Evolutionary conservation across 2,113 vertebrate species (phyloP).

Genomic region (Sciurus niger): DNA sequence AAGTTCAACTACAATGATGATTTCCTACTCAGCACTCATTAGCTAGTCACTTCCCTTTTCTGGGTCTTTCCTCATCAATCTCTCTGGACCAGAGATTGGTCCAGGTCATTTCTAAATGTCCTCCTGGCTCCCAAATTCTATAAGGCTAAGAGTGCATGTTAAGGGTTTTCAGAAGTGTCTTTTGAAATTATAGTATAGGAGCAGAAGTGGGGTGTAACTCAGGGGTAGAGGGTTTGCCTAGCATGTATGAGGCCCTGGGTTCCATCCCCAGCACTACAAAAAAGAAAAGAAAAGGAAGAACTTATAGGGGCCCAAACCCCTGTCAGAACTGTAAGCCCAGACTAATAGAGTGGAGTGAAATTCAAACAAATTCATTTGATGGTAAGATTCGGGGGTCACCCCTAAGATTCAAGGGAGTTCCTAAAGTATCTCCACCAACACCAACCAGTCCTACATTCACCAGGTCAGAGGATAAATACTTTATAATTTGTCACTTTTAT

Average conservation of each 20-base stretch:
- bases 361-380: background rate
- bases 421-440: no score
- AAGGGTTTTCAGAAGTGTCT: background rate
- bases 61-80: background rate
- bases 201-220: no score
- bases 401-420: accelerated
- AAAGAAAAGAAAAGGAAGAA: background rate
- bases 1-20: background rate
- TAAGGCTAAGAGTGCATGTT: background rate
- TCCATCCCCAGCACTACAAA: background rate
- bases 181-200: background rate
- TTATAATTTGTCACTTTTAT: background rate
- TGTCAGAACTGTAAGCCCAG: background rate
- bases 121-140: background rate
- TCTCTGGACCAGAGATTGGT: background rate
- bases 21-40: background rate
- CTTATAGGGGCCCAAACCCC: no score
- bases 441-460: no score
- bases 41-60: background rate
- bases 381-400: background rate
- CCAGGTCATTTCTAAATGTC: background rate
- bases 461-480: background rate
- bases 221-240: background rate
- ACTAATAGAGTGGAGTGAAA: background rate
- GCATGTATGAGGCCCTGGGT: background rate